phyloP scores from a whole-genome alignment of 2,888 invertebrate species.

The Zygothrica quintamaculata region DNA sequence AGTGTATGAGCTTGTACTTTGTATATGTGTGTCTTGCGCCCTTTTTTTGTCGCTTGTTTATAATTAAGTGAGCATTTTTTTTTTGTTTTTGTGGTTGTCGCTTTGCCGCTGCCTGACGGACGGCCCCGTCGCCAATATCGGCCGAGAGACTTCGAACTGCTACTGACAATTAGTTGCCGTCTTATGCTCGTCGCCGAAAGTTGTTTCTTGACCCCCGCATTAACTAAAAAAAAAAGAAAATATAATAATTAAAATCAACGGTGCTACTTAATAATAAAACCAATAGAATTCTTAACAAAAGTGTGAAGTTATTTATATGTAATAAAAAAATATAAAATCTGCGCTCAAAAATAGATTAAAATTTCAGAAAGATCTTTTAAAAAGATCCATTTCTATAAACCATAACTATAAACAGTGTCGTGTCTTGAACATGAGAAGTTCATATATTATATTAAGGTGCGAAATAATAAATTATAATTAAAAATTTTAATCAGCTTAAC shows the following conservation, averaged over 20 bases:
- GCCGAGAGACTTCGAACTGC: slow-evolving; percentile 75
- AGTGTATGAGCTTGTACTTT: slow-evolving; percentile 45
- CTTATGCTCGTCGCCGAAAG: slow-evolving; percentile 84
- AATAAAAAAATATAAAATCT: background rate
- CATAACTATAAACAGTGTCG: slow-evolving; percentile 18
- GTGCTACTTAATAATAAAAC: slow-evolving; percentile 9
- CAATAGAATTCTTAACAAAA: slow-evolving; percentile 13
- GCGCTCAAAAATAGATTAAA: slow-evolving; percentile 1
- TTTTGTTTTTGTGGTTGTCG: slow-evolving; percentile 80
- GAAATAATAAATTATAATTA: no score
- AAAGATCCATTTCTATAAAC: slow-evolving; percentile 5
- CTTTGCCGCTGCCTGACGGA: slow-evolving; percentile 60
- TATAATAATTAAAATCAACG: slow-evolving; percentile 25
- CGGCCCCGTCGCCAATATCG: slow-evolving; percentile 66
- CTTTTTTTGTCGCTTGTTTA: slow-evolving; percentile 76
- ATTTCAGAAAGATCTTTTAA: background rate
- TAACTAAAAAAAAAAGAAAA: no score
- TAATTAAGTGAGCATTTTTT: slow-evolving; percentile 79
- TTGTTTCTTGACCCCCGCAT: slow-evolving; percentile 73
- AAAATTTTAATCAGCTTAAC: no score
- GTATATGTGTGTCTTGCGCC: slow-evolving; percentile 71
- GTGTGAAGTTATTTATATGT: slow-evolving; percentile 11
- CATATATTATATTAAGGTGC: slow-evolving; percentile 37
- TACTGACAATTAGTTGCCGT: slow-evolving; percentile 83
- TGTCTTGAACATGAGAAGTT: slow-evolving; percentile 38